Base-by-base conservation (phyloP, 2,113 vertebrate species). In the Xenopus tropicalis region DNA sequence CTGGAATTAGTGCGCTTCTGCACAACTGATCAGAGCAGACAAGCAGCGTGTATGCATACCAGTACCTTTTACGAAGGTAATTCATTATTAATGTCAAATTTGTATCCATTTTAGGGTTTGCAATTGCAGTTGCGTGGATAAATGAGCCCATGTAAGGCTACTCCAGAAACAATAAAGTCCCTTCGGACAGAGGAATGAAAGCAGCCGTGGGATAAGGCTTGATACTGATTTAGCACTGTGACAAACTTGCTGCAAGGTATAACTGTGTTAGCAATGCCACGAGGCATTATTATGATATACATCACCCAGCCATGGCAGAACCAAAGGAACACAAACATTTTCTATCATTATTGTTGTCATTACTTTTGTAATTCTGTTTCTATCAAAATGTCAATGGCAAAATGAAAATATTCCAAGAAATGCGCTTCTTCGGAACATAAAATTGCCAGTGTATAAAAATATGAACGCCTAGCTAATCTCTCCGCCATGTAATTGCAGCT, bases 401-500 rank as follows among this genome's bases (percentile, higher is more conserved):
- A 54, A n/a, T 64, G 8, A 43, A 43, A 64, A 19, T 43, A 42
- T 64, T 43, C 44, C 37, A n/a, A 10, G 17, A 44, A 64, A 42
- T 12, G 29, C 21, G 17, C 62, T 64, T 43, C 29, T 22, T 10
- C 20, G 25, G 25, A 29, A 43, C 43, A 23, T 66, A 14, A 48
- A 66, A 66, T 46, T 66, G 64, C 44, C 64, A 51, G 6, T 51
- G 43, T 66, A 66, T 44, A 43, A 42, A 64, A 64, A 64, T 43
- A n/a, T 42, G 37, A 19, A 29, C 48, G 44, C 13, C 20, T 11
- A 66, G 64, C 43, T 66, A 66, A 66, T 66, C 64, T 48, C 44
- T 66, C 64, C 48, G 64, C 64, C 64, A 66, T 66, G 64, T 66
- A 66, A 66, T 51, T 66, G 64, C 21, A 23, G 20, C 51, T 48